These are phyloP conservation scores for Menidia menidia DNA, from an alignment of 2,797 vertebrate genomes.

Conservation along the genomic window DNA sequence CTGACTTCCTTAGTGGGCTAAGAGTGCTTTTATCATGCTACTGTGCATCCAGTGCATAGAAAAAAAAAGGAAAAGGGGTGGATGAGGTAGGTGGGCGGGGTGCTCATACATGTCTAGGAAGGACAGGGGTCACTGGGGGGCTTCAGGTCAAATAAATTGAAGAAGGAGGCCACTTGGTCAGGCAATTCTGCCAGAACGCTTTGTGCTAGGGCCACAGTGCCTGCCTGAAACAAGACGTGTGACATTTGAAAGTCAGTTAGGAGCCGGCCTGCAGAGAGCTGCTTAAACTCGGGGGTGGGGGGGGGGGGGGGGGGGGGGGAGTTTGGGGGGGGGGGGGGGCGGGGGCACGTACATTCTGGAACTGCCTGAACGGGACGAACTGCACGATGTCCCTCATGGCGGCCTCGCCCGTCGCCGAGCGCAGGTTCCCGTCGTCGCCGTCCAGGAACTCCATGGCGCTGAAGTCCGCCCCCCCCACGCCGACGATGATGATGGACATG, in stretches of 20 bases:
- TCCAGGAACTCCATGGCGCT: conserved; percentile 95
- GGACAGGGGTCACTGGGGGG: conserved; percentile 83
- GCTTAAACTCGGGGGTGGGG: no score
- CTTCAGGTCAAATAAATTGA: conserved; percentile 88
- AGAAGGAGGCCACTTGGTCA: conserved; percentile 93
- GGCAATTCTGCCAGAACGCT: conserved; percentile 92
- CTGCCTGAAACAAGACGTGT: conserved; percentile 81
- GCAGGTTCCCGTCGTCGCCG: conserved; percentile 87
- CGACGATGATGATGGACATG: conserved; percentile 96
- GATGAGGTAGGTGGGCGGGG: neutral
- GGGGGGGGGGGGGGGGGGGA: no score
- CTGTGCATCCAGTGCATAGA: neutral
- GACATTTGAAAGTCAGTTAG: conserved; percentile 36
- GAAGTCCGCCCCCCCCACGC: conserved; percentile 95
- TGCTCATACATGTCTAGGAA: conserved; percentile 72
- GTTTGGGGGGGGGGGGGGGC: no score
- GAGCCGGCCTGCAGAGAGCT: neutral
- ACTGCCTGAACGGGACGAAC: conserved; percentile 95
- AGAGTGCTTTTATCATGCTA: neutral
- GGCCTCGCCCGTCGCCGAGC: conserved; percentile 83
- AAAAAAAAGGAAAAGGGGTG: neutral
- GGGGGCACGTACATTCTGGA: conserved; percentile 88
- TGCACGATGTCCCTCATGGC: conserved; percentile 95
- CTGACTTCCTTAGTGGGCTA: neutral
- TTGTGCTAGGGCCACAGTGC: conserved; percentile 89